Conservation (phyloP, 2,797 vertebrate species). For the Apogon talboti region DNA sequence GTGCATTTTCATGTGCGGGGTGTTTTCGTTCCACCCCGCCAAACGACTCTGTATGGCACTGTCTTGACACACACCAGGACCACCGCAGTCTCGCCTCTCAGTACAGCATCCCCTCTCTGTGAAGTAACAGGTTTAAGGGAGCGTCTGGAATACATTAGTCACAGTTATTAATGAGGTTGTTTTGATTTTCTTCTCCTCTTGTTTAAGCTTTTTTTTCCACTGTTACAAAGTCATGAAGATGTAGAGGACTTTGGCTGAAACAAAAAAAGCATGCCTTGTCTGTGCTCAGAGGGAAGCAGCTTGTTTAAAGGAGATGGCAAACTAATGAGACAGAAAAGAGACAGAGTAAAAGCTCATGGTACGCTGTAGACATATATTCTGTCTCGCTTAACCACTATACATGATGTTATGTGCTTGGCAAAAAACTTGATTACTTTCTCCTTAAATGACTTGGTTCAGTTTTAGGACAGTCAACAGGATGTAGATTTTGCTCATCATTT, state of each 20-base stretch:
- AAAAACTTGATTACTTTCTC: slow-evolving; percentile 23
- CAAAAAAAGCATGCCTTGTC: slow-evolving; percentile 36
- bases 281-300: slow-evolving; percentile 39
- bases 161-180: slow-evolving; percentile 78
- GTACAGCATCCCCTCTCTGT: slow-evolving; percentile 54
- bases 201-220: slow-evolving; percentile 48
- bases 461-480: slow-evolving; percentile 15
- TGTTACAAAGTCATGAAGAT: slow-evolving; percentile 54
- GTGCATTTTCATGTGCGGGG: slow-evolving; percentile 55
- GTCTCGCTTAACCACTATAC: slow-evolving; percentile 40
- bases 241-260: slow-evolving; percentile 58
- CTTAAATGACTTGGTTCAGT: slow-evolving; percentile 25
- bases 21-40: slow-evolving; percentile 66
- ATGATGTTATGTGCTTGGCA: slow-evolving; percentile 54
- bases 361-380: slow-evolving; percentile 16
- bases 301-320: slow-evolving; percentile 35
- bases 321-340: slow-evolving; percentile 29
- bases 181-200: slow-evolving; percentile 65
- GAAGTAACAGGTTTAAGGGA: slow-evolving; percentile 67
- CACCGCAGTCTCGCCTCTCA: slow-evolving; percentile 43
- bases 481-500: no score
- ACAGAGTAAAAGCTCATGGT: slow-evolving; percentile 28
- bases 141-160: slow-evolving; percentile 82
- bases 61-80: slow-evolving; percentile 61
- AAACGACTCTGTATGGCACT: slow-evolving; percentile 64